These are phyloP conservation scores for Epistrophe eligans DNA, from an alignment of 2,888 invertebrate genomes.

Conservation along the genomic window DNA sequence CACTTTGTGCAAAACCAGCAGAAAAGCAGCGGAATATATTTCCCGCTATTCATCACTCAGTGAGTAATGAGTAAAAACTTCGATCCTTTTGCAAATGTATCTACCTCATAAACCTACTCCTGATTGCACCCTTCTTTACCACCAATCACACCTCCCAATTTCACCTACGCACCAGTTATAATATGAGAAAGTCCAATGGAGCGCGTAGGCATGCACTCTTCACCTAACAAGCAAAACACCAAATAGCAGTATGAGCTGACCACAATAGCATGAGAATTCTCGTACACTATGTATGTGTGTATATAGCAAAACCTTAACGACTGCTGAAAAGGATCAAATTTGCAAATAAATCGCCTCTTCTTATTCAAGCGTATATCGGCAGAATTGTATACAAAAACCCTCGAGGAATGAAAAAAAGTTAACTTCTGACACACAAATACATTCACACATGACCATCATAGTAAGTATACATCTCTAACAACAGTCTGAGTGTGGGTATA, in stretches of 20 bases:
- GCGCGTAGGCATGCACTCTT: constrained; percentile 56
- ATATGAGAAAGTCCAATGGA: constrained; percentile 8
- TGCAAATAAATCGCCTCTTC: constrained; percentile 65
- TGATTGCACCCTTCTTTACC: neutral
- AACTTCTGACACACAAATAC: neutral
- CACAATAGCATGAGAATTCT: constrained; percentile 16
- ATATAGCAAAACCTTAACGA: constrained; percentile 59
- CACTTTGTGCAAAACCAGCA: constrained; percentile 46
- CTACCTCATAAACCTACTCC: neutral
- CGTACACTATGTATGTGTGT: no score
- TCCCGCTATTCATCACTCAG: constrained; percentile 68
- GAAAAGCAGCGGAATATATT: constrained; percentile 60
- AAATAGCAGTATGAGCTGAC: constrained; percentile 34
- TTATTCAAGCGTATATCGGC: constrained; percentile 53
- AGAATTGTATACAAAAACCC: constrained; percentile 38
- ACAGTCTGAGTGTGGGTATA: constrained; percentile 15
- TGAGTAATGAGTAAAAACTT: constrained; percentile 70
- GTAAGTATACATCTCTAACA: neutral
- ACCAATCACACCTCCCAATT: neutral
- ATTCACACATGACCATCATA: constrained; percentile 5
- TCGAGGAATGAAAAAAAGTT: neutral
- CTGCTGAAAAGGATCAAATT: constrained; percentile 75
- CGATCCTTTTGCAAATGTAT: constrained; percentile 14
- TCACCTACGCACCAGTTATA: constrained; percentile 35
- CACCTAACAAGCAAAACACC: constrained; percentile 53